These are phyloP conservation scores for Calliphora vomitoria DNA, from an alignment of 2,888 invertebrate genomes.

Conservation along the genomic window DNA sequence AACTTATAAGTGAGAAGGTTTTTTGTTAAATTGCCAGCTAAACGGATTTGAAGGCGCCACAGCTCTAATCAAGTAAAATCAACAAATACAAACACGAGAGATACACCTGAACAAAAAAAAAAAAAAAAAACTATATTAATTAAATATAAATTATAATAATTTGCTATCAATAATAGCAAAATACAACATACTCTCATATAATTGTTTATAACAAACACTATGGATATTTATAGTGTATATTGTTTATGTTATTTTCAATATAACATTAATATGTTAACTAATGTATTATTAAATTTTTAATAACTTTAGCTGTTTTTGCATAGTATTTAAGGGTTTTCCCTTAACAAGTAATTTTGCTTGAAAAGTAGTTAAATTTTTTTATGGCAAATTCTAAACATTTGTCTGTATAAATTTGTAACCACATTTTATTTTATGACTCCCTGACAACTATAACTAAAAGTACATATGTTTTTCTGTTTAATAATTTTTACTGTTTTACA, in stretches of 20 bases:
- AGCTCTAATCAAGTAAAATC: slow-evolving; percentile 64
- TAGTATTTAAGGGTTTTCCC: no score
- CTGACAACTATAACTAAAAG: background rate
- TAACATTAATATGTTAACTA: no score
- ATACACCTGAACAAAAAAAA: slow-evolving; percentile 50
- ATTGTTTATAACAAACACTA: no score
- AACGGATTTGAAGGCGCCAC: slow-evolving; percentile 66
- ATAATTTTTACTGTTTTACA: background rate
- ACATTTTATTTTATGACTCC: background rate
- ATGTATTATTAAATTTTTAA: no score
- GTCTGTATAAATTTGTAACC: no score
- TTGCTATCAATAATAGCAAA: slow-evolving; percentile 37
- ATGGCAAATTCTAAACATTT: no score
- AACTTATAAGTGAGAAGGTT: slow-evolving; percentile 51
- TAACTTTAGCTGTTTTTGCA: no score
- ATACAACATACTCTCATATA: background rate
- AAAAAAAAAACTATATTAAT: slow-evolving; percentile 25
- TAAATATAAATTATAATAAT: slow-evolving; percentile 14
- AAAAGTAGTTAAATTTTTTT: no score
- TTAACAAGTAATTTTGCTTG: no score
- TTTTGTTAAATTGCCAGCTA: slow-evolving; percentile 45
- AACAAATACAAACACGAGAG: slow-evolving; percentile 41
- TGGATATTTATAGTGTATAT: no score
- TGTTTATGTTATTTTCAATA: no score
- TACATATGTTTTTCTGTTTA: background rate